Evolutionary conservation across 92 coral and sea anemone genomes (phyloP), one percentile per base, ranked within the genome.

Genomic region (Zoanthus sociatus): DNA sequence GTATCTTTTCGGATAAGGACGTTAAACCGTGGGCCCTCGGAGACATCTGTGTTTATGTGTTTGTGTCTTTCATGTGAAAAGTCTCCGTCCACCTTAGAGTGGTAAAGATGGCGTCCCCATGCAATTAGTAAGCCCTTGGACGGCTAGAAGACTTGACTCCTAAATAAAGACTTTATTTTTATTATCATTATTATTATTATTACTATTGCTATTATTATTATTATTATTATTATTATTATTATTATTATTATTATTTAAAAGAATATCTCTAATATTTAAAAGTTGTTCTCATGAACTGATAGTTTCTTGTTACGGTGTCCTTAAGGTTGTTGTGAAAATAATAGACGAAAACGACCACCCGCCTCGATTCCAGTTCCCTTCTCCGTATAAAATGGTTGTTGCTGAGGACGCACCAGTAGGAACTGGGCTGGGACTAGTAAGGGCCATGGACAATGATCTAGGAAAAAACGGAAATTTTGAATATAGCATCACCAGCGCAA

Each of bases 301-400:
- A 4, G 33, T 9, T 67, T 69, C 16, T 26, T 69, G 4, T 26
- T 26, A 69, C 16, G 69, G 21, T 30, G 26, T 66, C n/a, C 20
- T 72, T 2, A 15, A 96, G 98, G 98, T 96, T 11, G 93, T 91
- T 21, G 92, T 96, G 12, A 90, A 92, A 54, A 92, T 96, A 17
- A 76, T 92, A 21, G 98, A 95, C 69, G 93, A 72, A 16, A 96
- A 96, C 67, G 96, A 96, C 87, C 91, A 96, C 68, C 88, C 95
- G 14, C 98, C 98, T 11, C 83, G 84, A 89, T 96, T 96, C 92
- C 98, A 96, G 95, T 96, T 96, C 84, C 92, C 86, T 31, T 87
- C 98, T 66, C 98, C 98, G 17, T 90, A 94, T 56, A 96, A 93
- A 87, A 96, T 96, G 98, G 89, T 89, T 84, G 95, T 83, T 56